Evolutionary conservation across 2,113 vertebrate genomes (phyloP).

Genomic region (Axis porcinus): DNA sequence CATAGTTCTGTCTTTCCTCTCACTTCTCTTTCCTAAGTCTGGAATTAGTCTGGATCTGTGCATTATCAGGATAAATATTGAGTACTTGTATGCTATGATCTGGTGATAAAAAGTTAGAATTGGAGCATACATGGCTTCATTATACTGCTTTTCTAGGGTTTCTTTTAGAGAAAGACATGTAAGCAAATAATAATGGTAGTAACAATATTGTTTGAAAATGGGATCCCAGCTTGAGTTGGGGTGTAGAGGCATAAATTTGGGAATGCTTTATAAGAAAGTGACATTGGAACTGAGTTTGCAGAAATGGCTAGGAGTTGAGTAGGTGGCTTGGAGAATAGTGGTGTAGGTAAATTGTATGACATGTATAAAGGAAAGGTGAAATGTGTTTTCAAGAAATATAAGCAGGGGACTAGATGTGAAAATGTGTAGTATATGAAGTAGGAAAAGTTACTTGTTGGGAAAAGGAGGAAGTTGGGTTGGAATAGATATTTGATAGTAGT

Average conservation of each 20-base stretch:
- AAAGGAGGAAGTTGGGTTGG: not conserved
- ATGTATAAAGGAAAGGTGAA: not conserved
- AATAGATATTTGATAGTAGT: not conserved
- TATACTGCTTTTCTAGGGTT: not conserved
- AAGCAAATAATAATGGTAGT: not conserved
- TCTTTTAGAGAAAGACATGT: not conserved
- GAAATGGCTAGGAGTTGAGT: not conserved
- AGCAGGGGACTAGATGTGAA: not conserved
- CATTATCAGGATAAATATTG: conserved; percentile 10
- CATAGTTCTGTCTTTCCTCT: not conserved
- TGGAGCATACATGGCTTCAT: not conserved
- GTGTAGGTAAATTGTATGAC: not conserved
- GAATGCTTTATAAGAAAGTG: not conserved
- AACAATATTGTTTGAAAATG: conserved; percentile 22
- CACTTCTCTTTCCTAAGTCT: not conserved
- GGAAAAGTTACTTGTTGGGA: not conserved
- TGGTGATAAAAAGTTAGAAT: conserved; percentile 10
- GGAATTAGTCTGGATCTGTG: not conserved
- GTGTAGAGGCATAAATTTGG: not conserved
- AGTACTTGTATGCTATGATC: not conserved
- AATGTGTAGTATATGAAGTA: not conserved
- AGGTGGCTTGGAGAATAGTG: not conserved
- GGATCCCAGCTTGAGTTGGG: not conserved
- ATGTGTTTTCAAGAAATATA: conserved; percentile 15
- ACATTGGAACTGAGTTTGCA: not conserved